Conservation (phyloP, 2,797 vertebrate species). For the Fistularia commersonii region DNA sequence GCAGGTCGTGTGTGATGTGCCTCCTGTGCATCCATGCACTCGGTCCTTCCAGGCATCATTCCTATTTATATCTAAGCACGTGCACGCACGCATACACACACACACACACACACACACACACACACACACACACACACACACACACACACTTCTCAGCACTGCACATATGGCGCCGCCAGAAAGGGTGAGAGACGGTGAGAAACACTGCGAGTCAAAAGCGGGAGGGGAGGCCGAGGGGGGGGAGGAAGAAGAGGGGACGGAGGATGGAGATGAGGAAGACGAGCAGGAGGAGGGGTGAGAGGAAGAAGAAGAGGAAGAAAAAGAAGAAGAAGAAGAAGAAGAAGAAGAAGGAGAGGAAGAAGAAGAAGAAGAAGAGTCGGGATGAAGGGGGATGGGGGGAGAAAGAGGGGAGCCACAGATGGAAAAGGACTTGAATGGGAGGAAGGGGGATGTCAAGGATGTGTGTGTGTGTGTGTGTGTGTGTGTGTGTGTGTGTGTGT, state of each 20-base stretch:
- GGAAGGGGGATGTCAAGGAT: slow-evolving; percentile 48
- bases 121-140: slow-evolving; percentile 29
- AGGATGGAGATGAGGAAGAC: slow-evolving; percentile 9
- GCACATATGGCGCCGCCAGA: slow-evolving; percentile 62
- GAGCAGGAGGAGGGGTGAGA: slow-evolving; percentile 9
- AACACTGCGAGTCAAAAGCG: slow-evolving; percentile 37
- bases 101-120: slow-evolving; percentile 4
- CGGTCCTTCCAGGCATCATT: slow-evolving; percentile 66
- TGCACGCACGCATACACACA: slow-evolving; percentile 29
- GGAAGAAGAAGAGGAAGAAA: slow-evolving; percentile 26
- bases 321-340: slow-evolving; percentile 19
- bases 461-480: slow-evolving; percentile 8
- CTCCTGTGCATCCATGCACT: slow-evolving; percentile 63
- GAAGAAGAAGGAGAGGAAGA: slow-evolving; percentile 23
- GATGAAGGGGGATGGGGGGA: slow-evolving; percentile 33
- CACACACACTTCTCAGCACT: slow-evolving; percentile 33
- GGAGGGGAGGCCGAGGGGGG: slow-evolving; percentile 24
- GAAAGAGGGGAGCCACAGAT: slow-evolving; percentile 54
- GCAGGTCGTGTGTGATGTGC: slow-evolving; percentile 53
- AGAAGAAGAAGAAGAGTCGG: slow-evolving; percentile 43
- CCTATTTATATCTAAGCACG: slow-evolving; percentile 70
- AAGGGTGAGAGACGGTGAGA: slow-evolving; percentile 46
- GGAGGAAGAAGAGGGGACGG: slow-evolving; percentile 21
- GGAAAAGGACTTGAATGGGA: slow-evolving; percentile 53
- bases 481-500: slow-evolving; percentile 47